These are phyloP conservation scores for Diplolepis rosae DNA, from an alignment of 2,888 invertebrate genomes.

Conservation along the genomic window DNA sequence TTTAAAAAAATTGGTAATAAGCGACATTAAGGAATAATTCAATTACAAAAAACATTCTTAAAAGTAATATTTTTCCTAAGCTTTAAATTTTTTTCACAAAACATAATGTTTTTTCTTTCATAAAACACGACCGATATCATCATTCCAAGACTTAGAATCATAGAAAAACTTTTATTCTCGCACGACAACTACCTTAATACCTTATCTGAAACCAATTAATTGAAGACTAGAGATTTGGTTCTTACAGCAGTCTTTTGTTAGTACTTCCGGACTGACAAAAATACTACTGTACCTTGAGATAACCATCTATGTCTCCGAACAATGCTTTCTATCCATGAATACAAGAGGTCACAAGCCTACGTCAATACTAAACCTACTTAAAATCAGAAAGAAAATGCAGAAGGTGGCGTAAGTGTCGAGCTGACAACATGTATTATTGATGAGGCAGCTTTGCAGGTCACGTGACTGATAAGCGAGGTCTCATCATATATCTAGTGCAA, in stretches of 20 bases:
- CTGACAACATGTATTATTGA: constrained; percentile 67
- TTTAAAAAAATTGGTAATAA: too few relatives aligned
- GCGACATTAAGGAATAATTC: too few relatives aligned
- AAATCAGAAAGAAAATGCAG: constrained; percentile 19
- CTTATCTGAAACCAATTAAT: not conserved
- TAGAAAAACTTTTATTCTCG: too few relatives aligned
- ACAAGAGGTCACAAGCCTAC: constrained; percentile 10
- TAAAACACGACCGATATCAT: too few relatives aligned
- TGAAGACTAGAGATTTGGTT: not conserved
- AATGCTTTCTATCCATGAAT: constrained; percentile 17
- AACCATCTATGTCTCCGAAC: constrained; percentile 13
- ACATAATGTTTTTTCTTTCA: too few relatives aligned
- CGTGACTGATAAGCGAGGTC: not conserved
- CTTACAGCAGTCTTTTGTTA: constrained; percentile 10
- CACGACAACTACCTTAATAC: too few relatives aligned
- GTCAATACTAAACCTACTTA: constrained; percentile 21
- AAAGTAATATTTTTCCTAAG: too few relatives aligned
- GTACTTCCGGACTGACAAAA: constrained; percentile 17
- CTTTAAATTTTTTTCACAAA: too few relatives aligned
- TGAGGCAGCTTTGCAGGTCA: constrained; percentile 43
- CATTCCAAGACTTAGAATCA: too few relatives aligned
- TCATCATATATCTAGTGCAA: not conserved
- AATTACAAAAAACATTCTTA: too few relatives aligned
- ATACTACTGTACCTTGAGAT: constrained; percentile 20
- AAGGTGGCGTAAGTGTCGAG: constrained; percentile 36